Evolutionary conservation across 2,888 invertebrate genomes (phyloP), one percentile per base, ranked within the genome.

Genomic region (Lasioglossum oenotherae): DNA sequence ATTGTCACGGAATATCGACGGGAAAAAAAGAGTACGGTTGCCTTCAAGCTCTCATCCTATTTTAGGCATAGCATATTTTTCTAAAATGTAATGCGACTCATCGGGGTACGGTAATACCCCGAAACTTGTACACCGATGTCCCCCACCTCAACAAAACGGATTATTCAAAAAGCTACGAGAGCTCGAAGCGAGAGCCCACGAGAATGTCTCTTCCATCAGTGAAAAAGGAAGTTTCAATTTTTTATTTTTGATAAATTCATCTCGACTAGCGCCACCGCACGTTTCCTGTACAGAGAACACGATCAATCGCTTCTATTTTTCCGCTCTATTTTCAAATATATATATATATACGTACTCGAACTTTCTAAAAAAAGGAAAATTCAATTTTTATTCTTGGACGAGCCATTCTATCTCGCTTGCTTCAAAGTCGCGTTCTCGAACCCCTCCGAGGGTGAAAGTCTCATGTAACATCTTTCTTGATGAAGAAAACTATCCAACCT

Each of bases 51-150:
- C 95, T 94, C 93, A 94, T 95, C 94, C 94, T 95, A 95, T 94
- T 95, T 95, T 95, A 95, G 95, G 94, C 93, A 95, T 95, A 95
- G 94, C 94, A 95, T 95, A 95, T 95, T 95, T 95, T 95, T 95
- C 95, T 95, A 95, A 94, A 92, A 93, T 94, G 93, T 93, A 94
- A 93, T 93, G 93, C 94, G 94, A 94, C 94, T 69, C 14, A 94
- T 94, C 92, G 93, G 92, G 53, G 67, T 27, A 46, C 75, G 76
- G 69, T 69, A 69, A 69, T 38, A 69, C 35, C 69, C 69, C 38
- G 10, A 35, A 69, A 38, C 38, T 69, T 69, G 69, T 69, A 69
- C 69, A 69, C 23, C 69, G 35, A 64, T 23, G 23, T 4, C 69
- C 23, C 23, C 38, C 73, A 14, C 31, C 60, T 53, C 8, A 53